These are phyloP conservation scores for Callyntrura sp. DNA, from an alignment of 2,888 invertebrate species.

Conservation along the genomic window DNA sequence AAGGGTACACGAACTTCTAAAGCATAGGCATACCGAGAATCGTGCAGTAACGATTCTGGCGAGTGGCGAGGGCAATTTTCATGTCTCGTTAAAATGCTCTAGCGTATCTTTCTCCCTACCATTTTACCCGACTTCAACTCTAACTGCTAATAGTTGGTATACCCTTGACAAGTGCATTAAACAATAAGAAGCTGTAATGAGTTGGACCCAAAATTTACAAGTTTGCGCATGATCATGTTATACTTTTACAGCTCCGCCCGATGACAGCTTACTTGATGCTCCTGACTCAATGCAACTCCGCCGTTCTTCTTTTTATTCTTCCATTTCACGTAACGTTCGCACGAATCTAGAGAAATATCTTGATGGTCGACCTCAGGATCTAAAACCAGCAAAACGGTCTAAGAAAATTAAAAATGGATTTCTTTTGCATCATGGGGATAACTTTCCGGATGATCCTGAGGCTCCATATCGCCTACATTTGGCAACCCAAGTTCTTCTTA, in stretches of 20 bases:
- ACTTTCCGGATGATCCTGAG: constrained; percentile 83
- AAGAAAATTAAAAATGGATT: constrained; percentile 82
- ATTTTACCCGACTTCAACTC: no score
- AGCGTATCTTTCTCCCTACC: no score
- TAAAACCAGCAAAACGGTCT: constrained; percentile 71
- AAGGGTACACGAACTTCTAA: no score
- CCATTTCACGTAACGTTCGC: constrained; percentile 83
- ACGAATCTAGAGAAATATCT: constrained; percentile 83
- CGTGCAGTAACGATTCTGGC: no score
- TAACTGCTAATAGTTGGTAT: no score
- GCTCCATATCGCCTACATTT: constrained; percentile 82
- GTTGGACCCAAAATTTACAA: no score
- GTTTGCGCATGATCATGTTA: not conserved
- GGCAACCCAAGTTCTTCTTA: constrained; percentile 83
- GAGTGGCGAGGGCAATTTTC: no score
- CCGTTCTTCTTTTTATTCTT: constrained; percentile 82
- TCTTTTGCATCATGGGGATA: constrained; percentile 83
- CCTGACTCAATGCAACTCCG: constrained; percentile 82
- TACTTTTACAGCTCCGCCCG: constrained; percentile 47
- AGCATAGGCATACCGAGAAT: no score
- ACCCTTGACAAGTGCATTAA: no score
- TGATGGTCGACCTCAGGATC: constrained; percentile 79
- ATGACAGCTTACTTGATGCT: constrained; percentile 81
- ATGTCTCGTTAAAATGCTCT: no score
- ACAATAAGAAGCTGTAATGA: no score